A percentile compares a stretch with the other conserved stretches of the same genome.
Conservation (phyloP, 2,113 vertebrate genomes). For the Gracilinanus agilis region DNA sequence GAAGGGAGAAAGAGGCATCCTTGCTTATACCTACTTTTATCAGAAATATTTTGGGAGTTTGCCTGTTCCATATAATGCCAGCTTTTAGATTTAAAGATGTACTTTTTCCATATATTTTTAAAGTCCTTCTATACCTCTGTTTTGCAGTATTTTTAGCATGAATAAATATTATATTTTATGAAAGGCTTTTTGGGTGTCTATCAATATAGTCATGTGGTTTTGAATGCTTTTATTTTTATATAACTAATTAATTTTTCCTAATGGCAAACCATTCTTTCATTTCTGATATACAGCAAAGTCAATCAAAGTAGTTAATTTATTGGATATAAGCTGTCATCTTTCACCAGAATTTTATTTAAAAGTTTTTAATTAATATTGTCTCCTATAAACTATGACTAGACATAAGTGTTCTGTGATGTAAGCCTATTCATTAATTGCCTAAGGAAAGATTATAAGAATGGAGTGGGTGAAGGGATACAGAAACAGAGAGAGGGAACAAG, state of each 20-base stretch:
- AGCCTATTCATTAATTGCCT: too few relatives aligned
- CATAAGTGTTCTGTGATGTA: too few relatives aligned
- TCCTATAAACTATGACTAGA: too few relatives aligned
- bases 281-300: neutral
- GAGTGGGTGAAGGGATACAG: too few relatives aligned
- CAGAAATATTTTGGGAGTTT: neutral
- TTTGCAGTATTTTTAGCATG: neutral
- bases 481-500: too few relatives aligned
- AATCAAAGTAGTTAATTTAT: neutral
- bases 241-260: neutral
- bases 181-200: neutral
- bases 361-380: neutral
- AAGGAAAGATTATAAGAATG: too few relatives aligned
- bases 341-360: neutral
- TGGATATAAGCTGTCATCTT: neutral
- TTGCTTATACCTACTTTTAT: neutral
- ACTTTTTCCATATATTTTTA: neutral
- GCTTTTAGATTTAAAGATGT: neutral
- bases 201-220: neutral
- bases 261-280: neutral
- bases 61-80: neutral
- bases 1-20: neutral
- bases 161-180: neutral
- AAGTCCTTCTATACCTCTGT: neutral
- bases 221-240: neutral